Evolutionary conservation across 1,140 invertebrate genomes (phyloP), one percentile per base, ranked within the genome.

Genomic region (Meloidogyne exigua): DNA sequence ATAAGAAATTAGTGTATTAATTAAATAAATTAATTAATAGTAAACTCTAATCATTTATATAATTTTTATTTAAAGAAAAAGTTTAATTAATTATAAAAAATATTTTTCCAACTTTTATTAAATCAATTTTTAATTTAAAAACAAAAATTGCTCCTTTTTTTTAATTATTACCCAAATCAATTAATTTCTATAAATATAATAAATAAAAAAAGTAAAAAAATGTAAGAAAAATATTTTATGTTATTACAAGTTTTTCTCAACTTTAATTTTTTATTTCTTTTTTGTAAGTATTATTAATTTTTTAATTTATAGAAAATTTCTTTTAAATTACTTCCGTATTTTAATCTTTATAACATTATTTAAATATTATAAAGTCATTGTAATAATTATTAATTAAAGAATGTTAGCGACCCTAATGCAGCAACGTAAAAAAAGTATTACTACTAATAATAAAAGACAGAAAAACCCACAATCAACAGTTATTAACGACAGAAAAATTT

Each of bases 401-500:
- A 57, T 57, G 49, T 57, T 57, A 57, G 49, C 49, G 49, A 57
- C 18, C 49, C 49, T 57, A n/a, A 57, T 57, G 18, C 49, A 57
- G 15, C 49, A 57, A 57, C 18, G 49, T n/a, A 57, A 57, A n/a
- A 57, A 57, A 57, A 57, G 49, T 57, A 57, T 57, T 57, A n/a
- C n/a, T n/a, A n/a, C n/a, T n/a, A 57, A 57, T 57, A 57, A n/a
- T 57, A 57, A 57, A 57, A 57, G 18, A 57, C 18, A 57, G 49
- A 57, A 57, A 57, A 57, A 57, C 49, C n/a, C 49, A 57, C 18
- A 57, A 57, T 57, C 13, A 57, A 2, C n/a, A 57, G n/a, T n/a
- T 57, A 57, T 57, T n/a, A 57, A 57, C n/a, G 49, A 57, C n/a
- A 57, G 49, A n/a, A 57, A 57, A 7, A 57, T 57, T 57, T 57